Conservation (phyloP, 2,113 vertebrate genomes). For the Eira barbara region DNA sequence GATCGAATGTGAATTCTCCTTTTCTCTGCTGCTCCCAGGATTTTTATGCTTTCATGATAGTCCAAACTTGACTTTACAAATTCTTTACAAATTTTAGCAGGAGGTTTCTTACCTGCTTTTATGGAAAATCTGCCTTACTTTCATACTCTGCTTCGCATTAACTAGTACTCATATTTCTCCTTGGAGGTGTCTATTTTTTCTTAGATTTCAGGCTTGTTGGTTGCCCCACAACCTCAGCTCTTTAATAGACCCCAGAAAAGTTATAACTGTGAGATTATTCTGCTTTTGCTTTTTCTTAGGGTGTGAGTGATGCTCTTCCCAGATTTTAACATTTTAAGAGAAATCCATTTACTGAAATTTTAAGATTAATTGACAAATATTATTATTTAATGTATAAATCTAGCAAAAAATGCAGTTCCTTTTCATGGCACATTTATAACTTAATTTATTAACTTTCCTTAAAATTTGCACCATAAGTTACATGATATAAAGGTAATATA, state of each 20-base stretch:
- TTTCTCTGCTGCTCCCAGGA: background rate
- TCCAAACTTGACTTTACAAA: background rate
- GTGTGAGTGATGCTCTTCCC: background rate
- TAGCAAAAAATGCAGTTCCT: background rate
- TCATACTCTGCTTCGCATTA: background rate
- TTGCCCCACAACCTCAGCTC: background rate
- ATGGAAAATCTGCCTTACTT: background rate
- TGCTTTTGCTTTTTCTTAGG: background rate
- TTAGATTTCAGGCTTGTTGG: background rate
- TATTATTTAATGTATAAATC: background rate
- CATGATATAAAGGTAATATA: background rate
- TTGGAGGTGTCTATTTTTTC: background rate
- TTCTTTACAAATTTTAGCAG: background rate
- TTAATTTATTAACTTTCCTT: background rate
- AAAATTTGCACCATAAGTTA: background rate
- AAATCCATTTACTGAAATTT: background rate
- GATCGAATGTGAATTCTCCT: background rate
- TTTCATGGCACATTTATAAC: background rate
- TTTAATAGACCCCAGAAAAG: background rate
- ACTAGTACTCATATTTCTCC: background rate
- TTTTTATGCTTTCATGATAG: background rate
- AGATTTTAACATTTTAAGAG: background rate
- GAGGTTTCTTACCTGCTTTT: background rate
- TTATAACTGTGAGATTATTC: background rate
- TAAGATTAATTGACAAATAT: background rate